Conservation (phyloP, 2,797 vertebrate genomes). For the Characodon lateralis region DNA sequence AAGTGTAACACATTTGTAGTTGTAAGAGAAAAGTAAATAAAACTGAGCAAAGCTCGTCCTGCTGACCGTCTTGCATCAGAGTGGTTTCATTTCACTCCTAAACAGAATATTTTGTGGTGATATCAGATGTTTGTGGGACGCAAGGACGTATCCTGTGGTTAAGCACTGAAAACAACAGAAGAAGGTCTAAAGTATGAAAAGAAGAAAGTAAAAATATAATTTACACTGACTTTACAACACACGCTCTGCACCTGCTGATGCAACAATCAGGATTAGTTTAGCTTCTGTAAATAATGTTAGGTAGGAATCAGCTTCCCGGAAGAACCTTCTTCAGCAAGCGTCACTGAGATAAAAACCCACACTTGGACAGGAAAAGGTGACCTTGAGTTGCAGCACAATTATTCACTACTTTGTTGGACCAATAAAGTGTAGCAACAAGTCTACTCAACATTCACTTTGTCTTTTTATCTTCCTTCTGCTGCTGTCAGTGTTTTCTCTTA, state of each 20-base stretch:
- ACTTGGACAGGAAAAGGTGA: background rate
- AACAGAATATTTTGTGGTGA: background rate
- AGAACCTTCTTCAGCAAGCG: background rate
- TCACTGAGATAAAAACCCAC: background rate
- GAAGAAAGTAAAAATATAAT: conserved; percentile 38
- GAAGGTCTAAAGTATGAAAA: conserved; percentile 2
- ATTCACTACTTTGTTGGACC: too few relatives aligned
- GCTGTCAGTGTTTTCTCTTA: conserved; percentile 22
- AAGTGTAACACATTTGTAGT: conserved; percentile 59
- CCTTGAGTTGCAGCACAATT: too few relatives aligned
- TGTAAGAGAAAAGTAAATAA: conserved; percentile 28
- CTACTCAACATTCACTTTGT: background rate
- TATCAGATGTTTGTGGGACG: background rate
- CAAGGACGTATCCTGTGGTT: conserved; percentile 5
- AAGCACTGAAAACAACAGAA: conserved; percentile 4
- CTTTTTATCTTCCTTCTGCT: conserved; percentile 4
- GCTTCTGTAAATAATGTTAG: conserved; percentile 16
- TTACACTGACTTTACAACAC: conserved; percentile 30
- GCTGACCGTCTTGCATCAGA: background rate
- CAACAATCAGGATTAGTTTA: conserved; percentile 24
- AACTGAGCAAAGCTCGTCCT: background rate
- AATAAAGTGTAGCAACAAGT: background rate
- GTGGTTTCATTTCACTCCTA: background rate
- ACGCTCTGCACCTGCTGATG: conserved; percentile 20
- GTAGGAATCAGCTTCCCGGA: conserved; percentile 21